Evolutionary conservation across 2,113 vertebrate species (phyloP).

Genomic region (Planiliza haematocheilus): DNA sequence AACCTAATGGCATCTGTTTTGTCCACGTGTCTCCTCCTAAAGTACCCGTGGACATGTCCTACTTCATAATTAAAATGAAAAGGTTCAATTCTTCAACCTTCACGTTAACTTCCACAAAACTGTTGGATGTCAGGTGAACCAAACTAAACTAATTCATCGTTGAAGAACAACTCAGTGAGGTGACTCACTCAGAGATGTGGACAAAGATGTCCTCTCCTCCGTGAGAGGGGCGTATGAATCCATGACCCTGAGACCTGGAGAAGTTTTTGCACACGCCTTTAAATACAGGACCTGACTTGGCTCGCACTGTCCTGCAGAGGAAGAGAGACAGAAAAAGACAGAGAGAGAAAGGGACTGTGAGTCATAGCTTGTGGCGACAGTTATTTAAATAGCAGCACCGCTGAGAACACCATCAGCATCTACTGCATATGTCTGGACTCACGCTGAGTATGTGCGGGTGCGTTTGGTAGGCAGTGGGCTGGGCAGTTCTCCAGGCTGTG

Average conservation of each 20-base stretch:
- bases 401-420: neutral
- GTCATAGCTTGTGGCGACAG: neutral
- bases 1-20: too few species aligned
- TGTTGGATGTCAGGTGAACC: too few species aligned
- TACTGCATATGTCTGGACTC: constrained; percentile 80
- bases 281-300: constrained; percentile 91
- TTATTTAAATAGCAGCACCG: neutral
- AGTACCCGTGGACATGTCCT: too few species aligned
- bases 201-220: constrained; percentile 99
- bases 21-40: too few species aligned
- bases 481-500: constrained; percentile 87
- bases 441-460: constrained; percentile 98
- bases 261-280: constrained; percentile 97
- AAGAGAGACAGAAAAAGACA: constrained; percentile 14
- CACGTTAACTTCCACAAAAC: too few species aligned
- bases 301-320: constrained; percentile 89
- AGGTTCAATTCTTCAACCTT: too few species aligned
- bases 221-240: constrained; percentile 91
- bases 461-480: constrained; percentile 97
- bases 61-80: too few species aligned
- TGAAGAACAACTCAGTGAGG: neutral
- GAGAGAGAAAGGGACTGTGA: neutral
- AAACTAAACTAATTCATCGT: neutral
- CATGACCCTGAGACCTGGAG: constrained; percentile 97
- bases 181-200: constrained; percentile 93